Evolutionary conservation across 2,888 invertebrate genomes (phyloP).

Genomic region (Leptopilina syphax): DNA sequence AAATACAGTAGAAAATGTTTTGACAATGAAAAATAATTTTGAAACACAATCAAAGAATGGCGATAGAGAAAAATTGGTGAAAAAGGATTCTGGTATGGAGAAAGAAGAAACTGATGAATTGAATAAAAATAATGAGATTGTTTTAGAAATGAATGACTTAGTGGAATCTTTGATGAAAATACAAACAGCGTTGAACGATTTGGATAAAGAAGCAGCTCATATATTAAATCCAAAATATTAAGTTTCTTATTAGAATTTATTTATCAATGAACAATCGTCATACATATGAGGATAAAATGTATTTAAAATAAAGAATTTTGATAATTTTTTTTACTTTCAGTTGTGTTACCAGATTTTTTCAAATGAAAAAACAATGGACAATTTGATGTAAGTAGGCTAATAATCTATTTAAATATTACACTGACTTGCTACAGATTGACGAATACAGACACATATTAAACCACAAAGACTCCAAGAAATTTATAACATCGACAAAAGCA

Average conservation of each 20-base stretch:
- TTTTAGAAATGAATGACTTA: slow-evolving; percentile 12
- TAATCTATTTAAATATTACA: too few species aligned
- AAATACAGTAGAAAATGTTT: background rate
- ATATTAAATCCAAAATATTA: background rate
- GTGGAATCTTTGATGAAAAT: slow-evolving; percentile 9
- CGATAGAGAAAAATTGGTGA: background rate
- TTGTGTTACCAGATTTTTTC: too few species aligned
- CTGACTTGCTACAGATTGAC: too few species aligned
- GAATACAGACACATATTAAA: too few species aligned
- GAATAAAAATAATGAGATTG: background rate
- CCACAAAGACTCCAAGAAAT: too few species aligned
- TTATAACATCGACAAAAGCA: too few species aligned
- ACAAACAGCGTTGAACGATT: background rate
- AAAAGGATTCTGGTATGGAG: background rate
- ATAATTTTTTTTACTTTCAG: too few species aligned
- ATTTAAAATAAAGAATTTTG: too few species aligned
- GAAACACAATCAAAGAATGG: background rate
- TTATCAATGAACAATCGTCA: background rate
- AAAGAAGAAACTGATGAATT: background rate
- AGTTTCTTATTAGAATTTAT: background rate
- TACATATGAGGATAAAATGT: too few species aligned
- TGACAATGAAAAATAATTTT: background rate
- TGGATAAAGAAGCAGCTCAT: slow-evolving; percentile 16
- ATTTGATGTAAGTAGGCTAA: too few species aligned
- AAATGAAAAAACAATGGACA: too few species aligned